Percentiles rank a stretch among this genome's conserved stretches.
These are phyloP conservation scores for Lycocerus yunnanus DNA, from an alignment of 2,888 invertebrate species.

Conservation along the genomic window DNA sequence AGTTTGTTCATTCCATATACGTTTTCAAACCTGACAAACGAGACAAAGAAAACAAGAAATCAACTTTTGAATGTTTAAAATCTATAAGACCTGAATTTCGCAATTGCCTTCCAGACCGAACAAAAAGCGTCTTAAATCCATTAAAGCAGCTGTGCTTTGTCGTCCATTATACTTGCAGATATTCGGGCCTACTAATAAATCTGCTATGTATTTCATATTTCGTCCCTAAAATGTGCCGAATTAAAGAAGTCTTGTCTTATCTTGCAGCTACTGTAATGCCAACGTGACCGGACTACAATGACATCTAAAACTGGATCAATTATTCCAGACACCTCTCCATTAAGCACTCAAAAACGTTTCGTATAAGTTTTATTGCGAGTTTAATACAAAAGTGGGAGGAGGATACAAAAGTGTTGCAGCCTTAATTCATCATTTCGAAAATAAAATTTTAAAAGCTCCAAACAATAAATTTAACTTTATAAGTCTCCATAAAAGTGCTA, in stretches of 20 bases:
- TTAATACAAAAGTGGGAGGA: background rate
- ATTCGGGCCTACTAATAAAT: background rate
- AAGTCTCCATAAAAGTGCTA: background rate
- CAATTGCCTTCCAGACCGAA: slow-evolving; percentile 7
- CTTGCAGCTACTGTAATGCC: background rate
- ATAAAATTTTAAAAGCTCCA: background rate
- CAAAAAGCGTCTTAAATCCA: background rate
- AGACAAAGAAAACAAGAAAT: slow-evolving; percentile 19
- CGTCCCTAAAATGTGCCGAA: background rate
- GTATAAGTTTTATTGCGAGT: background rate
- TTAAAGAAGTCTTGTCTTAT: background rate
- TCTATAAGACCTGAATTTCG: slow-evolving; percentile 15
- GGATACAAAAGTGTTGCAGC: background rate
- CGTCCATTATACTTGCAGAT: background rate
- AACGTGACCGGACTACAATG: background rate
- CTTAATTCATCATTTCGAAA: background rate
- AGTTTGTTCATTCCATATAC: slow-evolving; percentile 15
- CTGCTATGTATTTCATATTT: background rate
- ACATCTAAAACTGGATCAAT: background rate
- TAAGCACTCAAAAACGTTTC: background rate
- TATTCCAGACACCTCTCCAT: background rate
- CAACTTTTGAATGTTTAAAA: slow-evolving; percentile 12
- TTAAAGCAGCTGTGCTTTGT: background rate
- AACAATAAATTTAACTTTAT: background rate
- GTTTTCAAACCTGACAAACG: slow-evolving; percentile 7